A percentile compares a stretch with the other conserved stretches of the same genome.
Conservation (phyloP, 2,888 invertebrate genomes). For the Cephus nigrinus region DNA sequence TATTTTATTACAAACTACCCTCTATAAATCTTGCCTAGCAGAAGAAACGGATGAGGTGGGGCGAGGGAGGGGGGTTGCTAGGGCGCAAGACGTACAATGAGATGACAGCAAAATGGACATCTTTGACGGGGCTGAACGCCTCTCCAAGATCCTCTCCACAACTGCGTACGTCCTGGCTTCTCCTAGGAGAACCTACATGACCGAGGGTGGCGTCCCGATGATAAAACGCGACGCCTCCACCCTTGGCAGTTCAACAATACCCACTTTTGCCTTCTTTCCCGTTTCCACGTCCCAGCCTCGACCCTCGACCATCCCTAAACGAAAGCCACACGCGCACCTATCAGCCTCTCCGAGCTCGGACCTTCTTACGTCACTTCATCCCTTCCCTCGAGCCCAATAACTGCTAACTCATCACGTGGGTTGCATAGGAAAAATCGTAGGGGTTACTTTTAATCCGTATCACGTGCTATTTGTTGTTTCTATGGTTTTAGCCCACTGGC, state of each 20-base stretch:
- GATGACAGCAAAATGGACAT: constrained; percentile 39
- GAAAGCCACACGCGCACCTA: neutral
- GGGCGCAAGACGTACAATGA: constrained; percentile 11
- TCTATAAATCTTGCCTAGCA: constrained; percentile 29
- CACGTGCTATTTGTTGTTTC: constrained; percentile 20
- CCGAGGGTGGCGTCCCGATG: constrained; percentile 15
- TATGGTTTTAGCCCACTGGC: neutral
- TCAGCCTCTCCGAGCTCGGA: neutral
- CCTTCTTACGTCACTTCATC: neutral
- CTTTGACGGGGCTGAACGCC: constrained; percentile 31
- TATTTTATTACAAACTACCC: constrained; percentile 38
- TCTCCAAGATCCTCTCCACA: constrained; percentile 13
- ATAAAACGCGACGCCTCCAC: constrained; percentile 30
- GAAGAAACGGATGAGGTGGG: neutral
- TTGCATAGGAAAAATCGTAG: constrained; percentile 28
- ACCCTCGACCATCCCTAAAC: constrained; percentile 6
- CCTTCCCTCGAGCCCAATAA: constrained; percentile 17
- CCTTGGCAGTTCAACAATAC: constrained; percentile 25
- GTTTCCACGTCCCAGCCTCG: constrained; percentile 8
- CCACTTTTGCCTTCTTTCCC: constrained; percentile 11
- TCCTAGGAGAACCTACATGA: constrained; percentile 13
- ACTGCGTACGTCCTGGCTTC: neutral
- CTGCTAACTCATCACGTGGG: constrained; percentile 27
- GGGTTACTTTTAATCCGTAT: constrained; percentile 32
- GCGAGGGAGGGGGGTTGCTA: constrained; percentile 6